Evolutionary conservation across 2,113 vertebrate genomes (phyloP), one percentile per base, ranked within the genome.

Genomic region (Pelecanoides urinatrix): DNA sequence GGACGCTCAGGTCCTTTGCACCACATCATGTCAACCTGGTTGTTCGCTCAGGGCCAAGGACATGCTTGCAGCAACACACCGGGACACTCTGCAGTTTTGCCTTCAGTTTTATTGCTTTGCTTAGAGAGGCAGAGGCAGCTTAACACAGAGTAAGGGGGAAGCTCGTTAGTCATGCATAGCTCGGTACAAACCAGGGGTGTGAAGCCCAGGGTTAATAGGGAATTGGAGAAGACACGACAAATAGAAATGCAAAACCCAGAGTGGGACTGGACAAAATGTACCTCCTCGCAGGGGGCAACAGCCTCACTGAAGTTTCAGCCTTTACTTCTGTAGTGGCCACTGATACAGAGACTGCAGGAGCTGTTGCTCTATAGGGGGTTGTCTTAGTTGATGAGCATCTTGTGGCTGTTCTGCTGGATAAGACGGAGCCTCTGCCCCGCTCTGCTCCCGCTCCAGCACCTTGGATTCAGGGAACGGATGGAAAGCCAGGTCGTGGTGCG

Each of bases 101-200:
- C 7, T 79, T 65, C 18, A 11, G 18, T 67, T 96, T 96, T 96
- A 92, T 94, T 96, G 29, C 26, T 88, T 91, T 85, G 79, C 65
- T 92, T 70, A 61, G 50, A 71, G 4, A 44, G n/a, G 32, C 32
- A 45, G 66, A 56, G 49, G 47, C 34, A 68, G 25, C 50, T 18
- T 3, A 23, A 22, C 11, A 32, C 11, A 23, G 65, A 32, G 32
- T 4, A 15, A 44, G 49, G 50, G 71, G 38, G 38, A 58, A 68
- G 62, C 52, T 40, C 56, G 62, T 45, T 6, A 20, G 18, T 13
- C 45, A 15, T 30, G 25, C 77, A 32, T 14, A 68, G 34, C 40
- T 73, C 52, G 8, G 14, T 15, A 27, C 29, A 25, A 38, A 20
- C 6, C 23, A 29, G 45, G 66, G 16, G 5, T 23, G 17, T 1